phyloP scores from a whole-genome alignment of 2,888 invertebrate species.

The Mermis nigrescens region DNA sequence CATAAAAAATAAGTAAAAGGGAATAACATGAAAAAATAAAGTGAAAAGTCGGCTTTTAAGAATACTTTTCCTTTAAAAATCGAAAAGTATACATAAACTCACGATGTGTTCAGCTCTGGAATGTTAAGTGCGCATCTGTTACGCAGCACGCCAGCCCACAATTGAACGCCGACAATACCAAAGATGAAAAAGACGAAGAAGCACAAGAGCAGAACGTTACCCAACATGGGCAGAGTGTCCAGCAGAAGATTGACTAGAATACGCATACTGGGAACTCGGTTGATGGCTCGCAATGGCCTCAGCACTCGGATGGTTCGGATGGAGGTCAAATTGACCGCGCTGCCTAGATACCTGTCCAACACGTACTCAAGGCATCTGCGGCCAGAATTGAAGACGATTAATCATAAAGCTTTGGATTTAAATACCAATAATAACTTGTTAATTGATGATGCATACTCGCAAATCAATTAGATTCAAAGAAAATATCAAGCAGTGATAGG shows the following conservation, averaged over 20 bases:
- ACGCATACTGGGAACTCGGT: slow-evolving; percentile 88
- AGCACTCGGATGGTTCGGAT: slow-evolving; percentile 93
- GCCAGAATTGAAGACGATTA: no score
- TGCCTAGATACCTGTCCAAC: slow-evolving; percentile 61
- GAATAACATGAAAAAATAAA: no score
- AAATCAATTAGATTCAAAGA: no score
- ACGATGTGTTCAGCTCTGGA: slow-evolving; percentile 32
- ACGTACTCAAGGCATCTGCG: slow-evolving; percentile 42
- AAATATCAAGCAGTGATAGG: no score
- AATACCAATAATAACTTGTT: no score
- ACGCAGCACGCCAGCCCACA: slow-evolving; percentile 91
- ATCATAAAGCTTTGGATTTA: no score
- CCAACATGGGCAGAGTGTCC: slow-evolving; percentile 96
- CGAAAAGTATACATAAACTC: no score
- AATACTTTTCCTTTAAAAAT: no score
- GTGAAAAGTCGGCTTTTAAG: no score
- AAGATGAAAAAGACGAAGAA: slow-evolving; percentile 99
- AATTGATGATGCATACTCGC: no score
- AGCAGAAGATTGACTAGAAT: slow-evolving; percentile 91
- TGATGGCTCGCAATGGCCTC: slow-evolving; percentile 87
- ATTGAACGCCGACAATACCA: slow-evolving; percentile 94
- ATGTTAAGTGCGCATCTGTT: slow-evolving; percentile 71
- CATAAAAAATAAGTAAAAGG: no score
- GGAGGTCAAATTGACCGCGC: slow-evolving; percentile 77
- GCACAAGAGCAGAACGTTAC: slow-evolving; percentile 82